A percentile compares a stretch with the other conserved stretches of the same genome.
These are phyloP conservation scores for Ganaspis sp. DNA, from an alignment of 1,140 invertebrate species.

Conservation along the genomic window DNA sequence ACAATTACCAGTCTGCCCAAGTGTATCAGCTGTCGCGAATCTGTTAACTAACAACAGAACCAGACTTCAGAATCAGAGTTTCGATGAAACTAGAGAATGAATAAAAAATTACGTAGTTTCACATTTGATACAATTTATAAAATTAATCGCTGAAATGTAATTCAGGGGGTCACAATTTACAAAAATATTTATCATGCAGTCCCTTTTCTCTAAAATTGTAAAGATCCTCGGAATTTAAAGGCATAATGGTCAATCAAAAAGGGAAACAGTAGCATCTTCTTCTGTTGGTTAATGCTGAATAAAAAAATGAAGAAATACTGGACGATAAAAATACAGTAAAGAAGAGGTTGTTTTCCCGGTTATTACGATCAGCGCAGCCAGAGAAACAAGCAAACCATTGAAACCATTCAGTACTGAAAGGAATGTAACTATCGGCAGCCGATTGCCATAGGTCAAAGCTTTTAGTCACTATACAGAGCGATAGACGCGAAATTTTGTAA, in stretches of 20 bases:
- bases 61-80: no score
- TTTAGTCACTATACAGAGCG: conserved; percentile 64
- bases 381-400: conserved; percentile 69
- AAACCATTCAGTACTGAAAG: conserved; percentile 64
- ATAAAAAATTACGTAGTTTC: no score
- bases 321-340: background rate
- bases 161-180: no score
- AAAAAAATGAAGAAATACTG: background rate
- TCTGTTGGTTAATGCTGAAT: background rate
- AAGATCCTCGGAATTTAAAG: no score
- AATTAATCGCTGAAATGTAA: no score
- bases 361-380: conserved; percentile 36
- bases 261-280: no score
- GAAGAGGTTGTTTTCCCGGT: background rate
- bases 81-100: no score
- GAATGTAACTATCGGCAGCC: conserved; percentile 70
- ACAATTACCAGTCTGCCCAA: background rate
- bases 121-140: no score
- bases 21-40: background rate
- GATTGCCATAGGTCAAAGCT: conserved; percentile 73
- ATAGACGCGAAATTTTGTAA: conserved; percentile 65
- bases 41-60: background rate
- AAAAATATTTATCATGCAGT: no score
- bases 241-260: no score
- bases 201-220: no score